Conservation (phyloP, 2,888 invertebrate species). For the Bellardia pandia region DNA sequence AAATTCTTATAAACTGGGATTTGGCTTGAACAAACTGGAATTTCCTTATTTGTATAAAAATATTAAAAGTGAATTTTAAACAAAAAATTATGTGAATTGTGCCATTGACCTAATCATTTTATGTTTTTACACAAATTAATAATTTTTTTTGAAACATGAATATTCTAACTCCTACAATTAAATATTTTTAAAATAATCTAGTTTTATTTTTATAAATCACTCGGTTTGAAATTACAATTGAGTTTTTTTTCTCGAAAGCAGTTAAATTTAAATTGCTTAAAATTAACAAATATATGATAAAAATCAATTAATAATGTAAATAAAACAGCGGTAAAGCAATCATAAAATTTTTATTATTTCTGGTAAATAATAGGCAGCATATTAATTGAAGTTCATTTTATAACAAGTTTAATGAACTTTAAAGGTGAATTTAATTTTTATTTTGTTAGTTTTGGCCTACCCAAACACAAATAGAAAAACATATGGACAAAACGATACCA, state of each 20-base stretch:
- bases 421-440: slow-evolving; percentile 31
- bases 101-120: slow-evolving; percentile 4
- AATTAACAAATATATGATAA: neutral
- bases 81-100: neutral
- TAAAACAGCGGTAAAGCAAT: neutral
- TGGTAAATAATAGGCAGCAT: neutral
- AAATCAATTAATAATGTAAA: neutral
- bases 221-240: neutral
- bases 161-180: neutral
- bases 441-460: neutral
- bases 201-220: neutral
- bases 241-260: neutral
- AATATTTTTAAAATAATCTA: neutral
- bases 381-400: neutral
- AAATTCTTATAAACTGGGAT: neutral
- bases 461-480: neutral
- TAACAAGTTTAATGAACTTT: slow-evolving; percentile 46
- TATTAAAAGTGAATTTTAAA: neutral
- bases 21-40: neutral
- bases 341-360: neutral
- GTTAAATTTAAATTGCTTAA: slow-evolving; percentile 1
- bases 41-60: neutral
- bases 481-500: slow-evolving; percentile 11
- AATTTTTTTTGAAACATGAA: neutral
- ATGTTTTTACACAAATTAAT: neutral